Evolutionary conservation across 2,113 vertebrate species (phyloP), one percentile per base, ranked within the genome.

Genomic region (Nipponia nippon): DNA sequence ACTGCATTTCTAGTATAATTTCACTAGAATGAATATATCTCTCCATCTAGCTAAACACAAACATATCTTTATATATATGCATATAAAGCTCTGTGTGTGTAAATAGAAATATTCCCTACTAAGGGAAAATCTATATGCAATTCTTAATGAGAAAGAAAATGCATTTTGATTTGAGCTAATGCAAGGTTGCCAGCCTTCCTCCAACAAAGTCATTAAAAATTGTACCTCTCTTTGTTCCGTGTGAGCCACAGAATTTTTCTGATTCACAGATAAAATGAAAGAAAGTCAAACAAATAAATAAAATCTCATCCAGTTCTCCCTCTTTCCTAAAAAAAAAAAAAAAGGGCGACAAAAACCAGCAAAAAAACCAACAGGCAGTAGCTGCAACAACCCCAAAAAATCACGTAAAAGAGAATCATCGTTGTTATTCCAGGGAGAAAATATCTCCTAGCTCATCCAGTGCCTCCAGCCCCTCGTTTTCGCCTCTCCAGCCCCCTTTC

Each of bases 41-140:
- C 95, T 95, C 89, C 89, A 95, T 95, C 94, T 94, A 25, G 80
- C 88, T 78, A 53, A 70, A 52, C 86, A 92, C 83, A 95, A 97
- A 94, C 93, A 32, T 87, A 78, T 95, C 95, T 96, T 62, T 75
- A 59, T 59, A 50, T 82, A 11, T 82, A 79, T 84, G 84, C 87
- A 82, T 93, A 87, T 72, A 82, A 59, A 94, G 65, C 94, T 16
- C 77, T 6, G 32, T 36, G 91, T 44, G 95, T 72, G 93, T 89
- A 94, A 96, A 96, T 91, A 94, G 84, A 66, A 96, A 96, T 96
- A 76, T 89, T 91, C 91, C 87, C 89, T 10, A 32, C 73, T 52
- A 21, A 92, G 94, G 96, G 61, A 79, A 90, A 96, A 92, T 16
- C 69, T 2, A 82, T 70, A 65, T 40, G 86, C 89, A 44, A 16